A percentile compares a stretch with the other conserved stretches of the same genome.
Evolutionary conservation across 92 coral and sea anemone genomes (phyloP).

Genomic region (Siderastrea siderea): DNA sequence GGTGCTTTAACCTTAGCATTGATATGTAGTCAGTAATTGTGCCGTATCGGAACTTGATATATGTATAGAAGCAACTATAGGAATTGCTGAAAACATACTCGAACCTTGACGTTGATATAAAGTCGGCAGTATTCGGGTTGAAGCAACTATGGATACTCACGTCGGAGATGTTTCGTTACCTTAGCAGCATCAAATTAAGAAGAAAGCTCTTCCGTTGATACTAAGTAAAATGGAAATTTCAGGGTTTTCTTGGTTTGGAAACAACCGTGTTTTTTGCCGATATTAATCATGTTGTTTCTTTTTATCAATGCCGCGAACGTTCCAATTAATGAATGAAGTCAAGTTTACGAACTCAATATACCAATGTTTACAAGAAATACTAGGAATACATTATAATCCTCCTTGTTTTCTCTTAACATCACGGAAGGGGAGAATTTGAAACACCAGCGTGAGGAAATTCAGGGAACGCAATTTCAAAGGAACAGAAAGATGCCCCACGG

Average conservation of each 20-base stretch:
- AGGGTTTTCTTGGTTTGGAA: neutral
- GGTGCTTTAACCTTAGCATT: neutral
- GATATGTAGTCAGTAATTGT: neutral
- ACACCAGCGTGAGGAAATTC: neutral
- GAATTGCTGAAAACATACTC: too few species aligned
- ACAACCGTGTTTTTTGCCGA: neutral
- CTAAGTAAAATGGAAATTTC: neutral
- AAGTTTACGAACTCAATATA: conserved; percentile 17
- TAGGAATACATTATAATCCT: neutral
- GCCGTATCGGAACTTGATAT: neutral
- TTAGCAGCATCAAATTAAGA: neutral
- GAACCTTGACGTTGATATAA: neutral
- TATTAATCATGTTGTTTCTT: conserved; percentile 4
- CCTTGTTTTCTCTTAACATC: neutral
- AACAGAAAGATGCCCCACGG: conserved; percentile 19
- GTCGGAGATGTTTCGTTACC: neutral
- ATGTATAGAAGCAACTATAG: neutral
- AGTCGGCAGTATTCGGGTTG: neutral
- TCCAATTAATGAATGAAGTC: neutral
- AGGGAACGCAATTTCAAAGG: neutral
- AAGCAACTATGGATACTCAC: neutral
- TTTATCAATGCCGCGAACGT: neutral
- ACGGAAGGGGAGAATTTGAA: neutral
- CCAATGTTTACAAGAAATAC: conserved; percentile 9
- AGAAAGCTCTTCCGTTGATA: neutral